Evolutionary conservation across 2,888 invertebrate genomes (phyloP).

Genomic region (Hololepta plana): DNA sequence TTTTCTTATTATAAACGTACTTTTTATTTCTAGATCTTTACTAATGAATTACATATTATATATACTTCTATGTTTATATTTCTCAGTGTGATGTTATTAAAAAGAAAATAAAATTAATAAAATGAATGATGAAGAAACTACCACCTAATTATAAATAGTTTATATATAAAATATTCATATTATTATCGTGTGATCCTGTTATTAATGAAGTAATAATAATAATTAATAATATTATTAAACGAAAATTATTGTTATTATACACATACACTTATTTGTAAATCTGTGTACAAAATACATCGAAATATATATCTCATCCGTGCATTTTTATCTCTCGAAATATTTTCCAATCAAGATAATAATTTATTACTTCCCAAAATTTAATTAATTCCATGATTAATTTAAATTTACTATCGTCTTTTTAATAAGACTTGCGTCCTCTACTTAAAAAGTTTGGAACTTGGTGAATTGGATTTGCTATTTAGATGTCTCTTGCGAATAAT

Average conservation of each 20-base stretch:
- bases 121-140: no score
- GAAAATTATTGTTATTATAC: conserved; percentile 15
- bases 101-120: no score
- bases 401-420: no score
- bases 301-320: conserved; percentile 9
- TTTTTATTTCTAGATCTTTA: conserved; percentile 7
- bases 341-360: no score
- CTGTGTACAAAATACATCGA: conserved; percentile 14
- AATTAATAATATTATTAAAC: conserved; percentile 6
- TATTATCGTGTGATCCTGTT: conserved; percentile 18
- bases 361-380: no score
- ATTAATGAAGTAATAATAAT: conserved; percentile 13
- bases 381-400: no score
- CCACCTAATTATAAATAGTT: conserved; percentile 10
- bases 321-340: no score
- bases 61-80: conserved; percentile 9
- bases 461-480: no score
- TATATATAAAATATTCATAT: conserved; percentile 11
- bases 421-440: no score
- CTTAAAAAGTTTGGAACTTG: no score
- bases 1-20: conserved; percentile 8
- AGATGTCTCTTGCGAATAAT: no score
- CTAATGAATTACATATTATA: neutral
- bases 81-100: conserved; percentile 16
- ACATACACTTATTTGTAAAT: conserved; percentile 15